phyloP scores from a whole-genome alignment of 2,888 invertebrate species.

The Blera fallax region DNA sequence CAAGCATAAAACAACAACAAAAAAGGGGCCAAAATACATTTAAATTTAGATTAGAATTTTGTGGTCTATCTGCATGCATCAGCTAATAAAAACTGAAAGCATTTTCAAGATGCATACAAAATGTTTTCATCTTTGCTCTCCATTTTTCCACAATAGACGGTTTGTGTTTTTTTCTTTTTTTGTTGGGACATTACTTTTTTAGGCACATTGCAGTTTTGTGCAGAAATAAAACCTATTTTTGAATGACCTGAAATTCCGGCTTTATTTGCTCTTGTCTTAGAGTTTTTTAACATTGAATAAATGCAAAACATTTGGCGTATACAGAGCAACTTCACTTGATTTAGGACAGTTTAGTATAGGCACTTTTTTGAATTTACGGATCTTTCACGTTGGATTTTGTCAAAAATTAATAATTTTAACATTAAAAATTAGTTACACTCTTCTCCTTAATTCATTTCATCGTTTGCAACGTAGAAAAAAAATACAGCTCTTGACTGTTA shows the following conservation, averaged over 20 bases:
- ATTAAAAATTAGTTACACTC: no score
- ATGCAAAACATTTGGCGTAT: no score
- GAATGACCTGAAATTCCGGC: slow-evolving; percentile 33
- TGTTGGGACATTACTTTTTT: neutral
- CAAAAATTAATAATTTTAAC: no score
- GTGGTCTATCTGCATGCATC: neutral
- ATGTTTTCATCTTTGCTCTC: neutral
- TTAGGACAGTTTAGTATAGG: no score
- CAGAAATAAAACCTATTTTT: slow-evolving; percentile 29
- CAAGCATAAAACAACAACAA: neutral
- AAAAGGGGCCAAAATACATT: slow-evolving; percentile 8
- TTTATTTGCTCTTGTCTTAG: neutral
- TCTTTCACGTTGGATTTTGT: no score
- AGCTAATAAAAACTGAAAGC: neutral
- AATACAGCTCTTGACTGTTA: no score
- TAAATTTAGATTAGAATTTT: slow-evolving; percentile 33
- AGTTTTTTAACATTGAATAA: neutral
- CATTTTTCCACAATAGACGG: slow-evolving; percentile 2
- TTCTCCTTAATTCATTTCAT: no score
- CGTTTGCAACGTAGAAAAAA: no score
- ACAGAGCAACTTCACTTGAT: no score
- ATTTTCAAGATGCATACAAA: neutral
- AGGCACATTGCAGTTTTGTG: neutral
- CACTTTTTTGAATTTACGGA: no score
- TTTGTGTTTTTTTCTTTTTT: neutral